A percentile compares a stretch with the other conserved stretches of the same genome.
These are phyloP conservation scores for Molanna angustata DNA, from an alignment of 2,888 invertebrate genomes.

Conservation along the genomic window DNA sequence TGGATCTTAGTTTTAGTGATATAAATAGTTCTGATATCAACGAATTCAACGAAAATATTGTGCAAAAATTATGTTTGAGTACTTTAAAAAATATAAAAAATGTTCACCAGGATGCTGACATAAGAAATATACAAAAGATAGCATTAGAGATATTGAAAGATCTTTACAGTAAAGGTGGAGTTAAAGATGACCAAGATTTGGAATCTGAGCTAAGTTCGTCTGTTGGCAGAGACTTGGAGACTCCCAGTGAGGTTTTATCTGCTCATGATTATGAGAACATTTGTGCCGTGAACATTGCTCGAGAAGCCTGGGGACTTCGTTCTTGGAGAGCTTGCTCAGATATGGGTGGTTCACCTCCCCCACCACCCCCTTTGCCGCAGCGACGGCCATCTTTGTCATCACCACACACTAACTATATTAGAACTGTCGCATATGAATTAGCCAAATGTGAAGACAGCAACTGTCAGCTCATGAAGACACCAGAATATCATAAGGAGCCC, in stretches of 20 bases:
- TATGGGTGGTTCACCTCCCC: conserved; percentile 39
- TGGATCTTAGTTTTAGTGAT: conserved; percentile 56
- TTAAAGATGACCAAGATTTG: conserved; percentile 43
- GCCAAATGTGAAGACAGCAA: conserved; percentile 46
- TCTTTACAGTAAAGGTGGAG: conserved; percentile 51
- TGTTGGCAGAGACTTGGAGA: conserved; percentile 52
- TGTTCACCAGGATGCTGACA: conserved; percentile 55
- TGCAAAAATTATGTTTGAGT: conserved; percentile 53
- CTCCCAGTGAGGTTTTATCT: conserved; percentile 58
- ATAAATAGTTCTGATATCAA: conserved; percentile 56
- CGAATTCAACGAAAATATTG: conserved; percentile 55
- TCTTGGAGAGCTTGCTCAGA: conserved; percentile 65
- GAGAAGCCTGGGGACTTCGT: conserved; percentile 62
- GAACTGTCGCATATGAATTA: conserved; percentile 50
- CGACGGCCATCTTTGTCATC: conserved; percentile 22
- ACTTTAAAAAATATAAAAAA: conserved; percentile 56
- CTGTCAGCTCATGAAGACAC: conserved; percentile 20
- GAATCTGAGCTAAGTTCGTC: conserved; percentile 42
- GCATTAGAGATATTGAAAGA: conserved; percentile 54
- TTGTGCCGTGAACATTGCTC: conserved; percentile 61
- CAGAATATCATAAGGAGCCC: conserved; percentile 31
- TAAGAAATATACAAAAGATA: conserved; percentile 55
- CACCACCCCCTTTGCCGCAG: conserved; percentile 25
- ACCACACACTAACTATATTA: conserved; percentile 48
- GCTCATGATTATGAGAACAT: conserved; percentile 67